Percentiles rank a stretch among this genome's conserved stretches.
Conservation (phyloP, 2,888 invertebrate species). For the Hermaeophaga mercurialis region DNA sequence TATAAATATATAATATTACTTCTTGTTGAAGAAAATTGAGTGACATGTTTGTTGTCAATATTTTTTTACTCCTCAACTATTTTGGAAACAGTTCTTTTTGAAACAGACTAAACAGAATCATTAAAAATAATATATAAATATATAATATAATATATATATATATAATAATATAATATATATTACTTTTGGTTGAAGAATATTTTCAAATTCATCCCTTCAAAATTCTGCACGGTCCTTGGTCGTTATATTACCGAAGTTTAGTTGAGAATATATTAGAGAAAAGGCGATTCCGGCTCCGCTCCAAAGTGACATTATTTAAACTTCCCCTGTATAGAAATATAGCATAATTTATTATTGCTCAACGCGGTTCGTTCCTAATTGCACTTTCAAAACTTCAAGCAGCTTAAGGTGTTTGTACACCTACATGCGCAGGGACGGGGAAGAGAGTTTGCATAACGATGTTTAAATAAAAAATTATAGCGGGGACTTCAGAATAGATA, state of each 20-base stretch:
- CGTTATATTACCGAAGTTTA: slow-evolving; percentile 4
- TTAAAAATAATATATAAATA: too few relatives aligned
- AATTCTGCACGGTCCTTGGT: not conserved
- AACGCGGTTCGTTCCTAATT: slow-evolving; percentile 54
- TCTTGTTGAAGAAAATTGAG: too few relatives aligned
- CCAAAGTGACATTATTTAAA: slow-evolving; percentile 54
- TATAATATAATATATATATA: too few relatives aligned
- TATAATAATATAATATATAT: not conserved
- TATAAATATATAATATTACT: too few relatives aligned
- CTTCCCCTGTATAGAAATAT: slow-evolving; percentile 54
- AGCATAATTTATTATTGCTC: slow-evolving; percentile 55
- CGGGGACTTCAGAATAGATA: too few relatives aligned
- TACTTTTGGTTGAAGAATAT: too few relatives aligned
- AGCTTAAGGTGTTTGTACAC: slow-evolving; percentile 4
- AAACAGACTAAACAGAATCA: too few relatives aligned
- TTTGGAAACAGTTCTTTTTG: too few relatives aligned
- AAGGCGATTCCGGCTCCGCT: not conserved
- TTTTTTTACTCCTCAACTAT: too few relatives aligned
- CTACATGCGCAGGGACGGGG: not conserved
- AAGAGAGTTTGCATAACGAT: too few relatives aligned
- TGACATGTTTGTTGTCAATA: too few relatives aligned
- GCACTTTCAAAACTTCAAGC: slow-evolving; percentile 49
- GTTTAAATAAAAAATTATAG: too few relatives aligned
- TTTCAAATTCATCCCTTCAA: not conserved
- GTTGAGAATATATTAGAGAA: slow-evolving; percentile 1